A percentile compares a stretch with the other conserved stretches of the same genome.
These are phyloP conservation scores for Manis crassicaudata DNA, from an alignment of 2,797 vertebrate species.

Conservation along the genomic window DNA sequence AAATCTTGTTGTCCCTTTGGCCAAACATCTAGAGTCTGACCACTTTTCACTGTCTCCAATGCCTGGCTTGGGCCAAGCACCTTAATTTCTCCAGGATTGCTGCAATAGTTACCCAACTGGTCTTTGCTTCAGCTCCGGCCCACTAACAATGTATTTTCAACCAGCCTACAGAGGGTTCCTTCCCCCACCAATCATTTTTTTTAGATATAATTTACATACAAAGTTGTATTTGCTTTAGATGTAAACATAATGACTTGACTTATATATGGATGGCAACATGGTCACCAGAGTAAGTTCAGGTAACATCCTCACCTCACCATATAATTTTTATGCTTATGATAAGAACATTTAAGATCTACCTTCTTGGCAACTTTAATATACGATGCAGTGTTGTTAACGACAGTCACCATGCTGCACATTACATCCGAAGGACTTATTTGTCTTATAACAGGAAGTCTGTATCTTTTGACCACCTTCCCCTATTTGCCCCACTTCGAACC, in stretches of 20 bases:
- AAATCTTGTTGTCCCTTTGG: background rate
- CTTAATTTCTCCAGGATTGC: background rate
- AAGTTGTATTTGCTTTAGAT: background rate
- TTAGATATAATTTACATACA: background rate
- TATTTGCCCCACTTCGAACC: background rate
- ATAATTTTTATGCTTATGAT: background rate
- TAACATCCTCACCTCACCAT: background rate
- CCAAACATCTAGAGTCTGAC: background rate
- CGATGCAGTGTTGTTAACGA: too few species aligned
- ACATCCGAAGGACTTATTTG: background rate
- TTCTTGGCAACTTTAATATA: background rate
- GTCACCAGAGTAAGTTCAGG: background rate
- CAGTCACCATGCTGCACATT: background rate
- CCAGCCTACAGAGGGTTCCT: background rate
- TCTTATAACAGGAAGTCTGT: background rate
- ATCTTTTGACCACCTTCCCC: background rate
- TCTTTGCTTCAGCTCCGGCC: background rate
- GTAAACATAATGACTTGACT: background rate
- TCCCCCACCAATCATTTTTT: background rate
- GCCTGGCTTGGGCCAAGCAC: background rate
- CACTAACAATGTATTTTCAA: background rate
- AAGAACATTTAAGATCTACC: background rate
- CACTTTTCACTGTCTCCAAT: background rate
- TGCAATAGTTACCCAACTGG: background rate
- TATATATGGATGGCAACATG: accelerated